Evolutionary conservation across 1,140 invertebrate species (phyloP).

Genomic region (Saxidomus purpurata): DNA sequence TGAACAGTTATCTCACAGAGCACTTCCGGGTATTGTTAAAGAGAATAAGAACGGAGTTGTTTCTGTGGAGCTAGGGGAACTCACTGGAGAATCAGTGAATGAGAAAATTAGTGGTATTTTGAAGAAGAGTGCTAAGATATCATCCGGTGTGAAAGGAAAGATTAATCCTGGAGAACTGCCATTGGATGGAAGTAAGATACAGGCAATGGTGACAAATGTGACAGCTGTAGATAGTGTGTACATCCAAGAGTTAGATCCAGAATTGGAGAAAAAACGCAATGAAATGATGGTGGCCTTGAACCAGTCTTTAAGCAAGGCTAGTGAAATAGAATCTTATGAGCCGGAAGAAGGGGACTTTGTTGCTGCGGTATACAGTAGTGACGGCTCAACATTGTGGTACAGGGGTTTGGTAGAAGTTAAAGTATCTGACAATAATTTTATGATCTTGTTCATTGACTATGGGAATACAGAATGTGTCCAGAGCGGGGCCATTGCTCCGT

Average conservation of each 20-base stretch:
- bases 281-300: constrained; percentile 31
- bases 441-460: constrained; percentile 63
- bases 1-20: neutral
- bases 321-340: neutral
- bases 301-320: neutral
- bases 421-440: neutral
- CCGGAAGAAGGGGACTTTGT: constrained; percentile 40
- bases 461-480: constrained; percentile 57
- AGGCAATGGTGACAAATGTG: constrained; percentile 3
- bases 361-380: constrained; percentile 34
- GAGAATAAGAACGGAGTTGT: neutral
- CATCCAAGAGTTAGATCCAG: constrained; percentile 13
- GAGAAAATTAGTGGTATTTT: neutral
- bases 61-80: neutral
- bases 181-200: constrained; percentile 40
- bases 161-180: constrained; percentile 30
- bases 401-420: constrained; percentile 34
- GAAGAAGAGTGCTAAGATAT: neutral
- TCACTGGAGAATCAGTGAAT: neutral
- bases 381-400: constrained; percentile 52
- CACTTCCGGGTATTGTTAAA: constrained; percentile 15
- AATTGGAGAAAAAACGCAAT: constrained; percentile 29
- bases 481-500: constrained; percentile 11
- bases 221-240: constrained; percentile 30
- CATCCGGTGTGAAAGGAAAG: neutral